Conservation (phyloP, 2,888 invertebrate genomes). For the Ryuthela nishihirai region DNA sequence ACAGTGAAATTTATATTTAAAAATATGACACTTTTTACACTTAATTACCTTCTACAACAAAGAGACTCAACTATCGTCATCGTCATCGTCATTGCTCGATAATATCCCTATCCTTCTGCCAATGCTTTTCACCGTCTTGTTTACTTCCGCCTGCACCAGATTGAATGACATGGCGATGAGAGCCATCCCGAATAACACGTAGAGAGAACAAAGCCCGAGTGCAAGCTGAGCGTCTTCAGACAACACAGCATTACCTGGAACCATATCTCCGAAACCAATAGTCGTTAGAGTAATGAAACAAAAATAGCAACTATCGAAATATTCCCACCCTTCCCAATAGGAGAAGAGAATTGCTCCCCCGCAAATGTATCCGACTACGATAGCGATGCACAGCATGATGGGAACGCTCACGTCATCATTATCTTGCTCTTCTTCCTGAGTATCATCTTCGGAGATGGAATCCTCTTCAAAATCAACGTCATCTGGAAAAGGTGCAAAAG, state of each 20-base stretch:
- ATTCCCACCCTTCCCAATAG: constrained; percentile 80
- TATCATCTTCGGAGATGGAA: constrained; percentile 38
- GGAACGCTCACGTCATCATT: constrained; percentile 45
- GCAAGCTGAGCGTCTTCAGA: constrained; percentile 57
- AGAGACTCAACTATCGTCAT: constrained; percentile 31
- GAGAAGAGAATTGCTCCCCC: constrained; percentile 82
- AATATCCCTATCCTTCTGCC: constrained; percentile 83
- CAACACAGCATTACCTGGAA: constrained; percentile 70
- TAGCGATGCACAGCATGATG: constrained; percentile 74
- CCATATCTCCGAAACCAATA: constrained; percentile 88
- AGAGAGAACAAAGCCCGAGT: constrained; percentile 83
- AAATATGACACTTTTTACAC: no score
- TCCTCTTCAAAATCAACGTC: constrained; percentile 50
- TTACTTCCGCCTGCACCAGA: constrained; percentile 89
- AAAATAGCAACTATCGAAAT: constrained; percentile 84
- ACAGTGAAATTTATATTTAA: no score
- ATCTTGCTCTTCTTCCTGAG: constrained; percentile 37
- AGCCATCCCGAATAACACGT: constrained; percentile 90
- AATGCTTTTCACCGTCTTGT: constrained; percentile 78
- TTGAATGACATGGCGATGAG: constrained; percentile 95
- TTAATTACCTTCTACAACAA: no score
- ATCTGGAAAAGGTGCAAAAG: constrained; percentile 4
- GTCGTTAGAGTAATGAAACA: constrained; percentile 92
- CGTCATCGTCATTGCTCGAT: constrained; percentile 57
- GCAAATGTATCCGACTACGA: constrained; percentile 83